phyloP scores from a whole-genome alignment of 2,888 invertebrate genomes.

The Gari tellinella region DNA sequence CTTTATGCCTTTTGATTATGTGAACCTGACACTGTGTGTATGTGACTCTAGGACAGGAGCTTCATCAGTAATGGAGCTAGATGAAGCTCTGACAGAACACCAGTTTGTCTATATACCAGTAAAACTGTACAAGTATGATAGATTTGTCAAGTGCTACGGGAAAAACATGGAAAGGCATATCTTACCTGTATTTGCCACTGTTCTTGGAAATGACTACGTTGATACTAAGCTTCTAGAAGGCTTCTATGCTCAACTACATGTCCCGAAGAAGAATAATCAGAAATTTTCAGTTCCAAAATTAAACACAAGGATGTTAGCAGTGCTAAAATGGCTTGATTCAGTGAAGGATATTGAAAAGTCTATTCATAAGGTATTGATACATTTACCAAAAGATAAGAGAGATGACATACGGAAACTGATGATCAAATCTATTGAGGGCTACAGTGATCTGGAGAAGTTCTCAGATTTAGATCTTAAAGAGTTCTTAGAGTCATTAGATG shows the following conservation, averaged over 20 bases:
- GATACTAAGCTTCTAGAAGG: conserved; percentile 87
- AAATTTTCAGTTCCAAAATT: conserved; percentile 55
- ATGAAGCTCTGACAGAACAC: conserved; percentile 12
- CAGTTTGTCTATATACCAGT: conserved; percentile 69
- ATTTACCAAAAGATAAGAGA: conserved; percentile 65
- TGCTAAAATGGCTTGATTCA: conserved; percentile 91
- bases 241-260: conserved; percentile 88
- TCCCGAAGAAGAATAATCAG: conserved; percentile 85
- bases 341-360: conserved; percentile 89
- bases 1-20: conserved; percentile 90
- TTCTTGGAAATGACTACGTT: conserved; percentile 96
- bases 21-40: conserved; percentile 71
- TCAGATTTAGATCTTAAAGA: conserved; percentile 32
- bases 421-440: conserved; percentile 75
- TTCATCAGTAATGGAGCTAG: conserved; percentile 19
- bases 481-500: conserved; percentile 8
- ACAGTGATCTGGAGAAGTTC: conserved; percentile 61
- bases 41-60: conserved; percentile 37
- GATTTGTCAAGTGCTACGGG: conserved; percentile 88
- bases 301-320: conserved; percentile 89
- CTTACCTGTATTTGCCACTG: conserved; percentile 91
- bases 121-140: conserved; percentile 89
- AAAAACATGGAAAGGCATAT: conserved; percentile 88
- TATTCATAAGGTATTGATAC: conserved; percentile 85
- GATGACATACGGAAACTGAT: conserved; percentile 68